phyloP scores from a whole-genome alignment of 2,113 vertebrate genomes.

The Poecile atricapillus region DNA sequence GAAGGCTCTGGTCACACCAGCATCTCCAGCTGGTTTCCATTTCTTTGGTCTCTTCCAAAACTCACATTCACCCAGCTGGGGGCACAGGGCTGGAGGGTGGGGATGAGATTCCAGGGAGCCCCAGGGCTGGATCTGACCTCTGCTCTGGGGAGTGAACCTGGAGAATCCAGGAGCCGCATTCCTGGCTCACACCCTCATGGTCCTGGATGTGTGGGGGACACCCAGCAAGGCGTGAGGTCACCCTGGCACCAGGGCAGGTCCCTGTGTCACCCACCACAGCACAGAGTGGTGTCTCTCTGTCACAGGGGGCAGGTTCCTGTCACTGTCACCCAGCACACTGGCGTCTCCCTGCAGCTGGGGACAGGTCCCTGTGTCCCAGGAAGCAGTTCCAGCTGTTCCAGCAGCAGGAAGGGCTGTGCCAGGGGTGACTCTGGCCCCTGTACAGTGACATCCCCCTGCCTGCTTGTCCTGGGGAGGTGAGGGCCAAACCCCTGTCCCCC shows the following conservation, averaged over 20 bases:
- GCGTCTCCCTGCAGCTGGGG: not conserved
- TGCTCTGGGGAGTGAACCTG: rapidly evolving
- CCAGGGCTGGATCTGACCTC: not conserved
- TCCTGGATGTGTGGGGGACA: not conserved
- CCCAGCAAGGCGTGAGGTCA: not conserved
- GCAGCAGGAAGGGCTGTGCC: not conserved
- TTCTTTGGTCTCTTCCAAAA: not conserved
- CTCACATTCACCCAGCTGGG: not conserved
- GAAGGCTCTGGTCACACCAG: rapidly evolving
- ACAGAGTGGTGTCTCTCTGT: not conserved
- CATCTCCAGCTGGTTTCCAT: not conserved
- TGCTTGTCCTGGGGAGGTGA: not conserved
- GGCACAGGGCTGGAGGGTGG: not conserved
- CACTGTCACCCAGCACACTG: not conserved
- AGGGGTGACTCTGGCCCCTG: not conserved
- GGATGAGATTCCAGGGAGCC: not conserved
- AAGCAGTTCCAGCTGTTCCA: not conserved
- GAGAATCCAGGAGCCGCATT: not conserved
- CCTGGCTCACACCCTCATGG: not conserved
- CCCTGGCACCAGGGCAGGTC: not conserved
- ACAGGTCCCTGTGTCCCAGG: not conserved
- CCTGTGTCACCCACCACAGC: not conserved
- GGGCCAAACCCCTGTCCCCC: not conserved
- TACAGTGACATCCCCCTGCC: not conserved
- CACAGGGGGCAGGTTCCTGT: not conserved